A percentile compares a stretch with the other conserved stretches of the same genome.
These are phyloP conservation scores for Dexiosoma caninum DNA, from an alignment of 2,888 invertebrate genomes.

Conservation along the genomic window DNA sequence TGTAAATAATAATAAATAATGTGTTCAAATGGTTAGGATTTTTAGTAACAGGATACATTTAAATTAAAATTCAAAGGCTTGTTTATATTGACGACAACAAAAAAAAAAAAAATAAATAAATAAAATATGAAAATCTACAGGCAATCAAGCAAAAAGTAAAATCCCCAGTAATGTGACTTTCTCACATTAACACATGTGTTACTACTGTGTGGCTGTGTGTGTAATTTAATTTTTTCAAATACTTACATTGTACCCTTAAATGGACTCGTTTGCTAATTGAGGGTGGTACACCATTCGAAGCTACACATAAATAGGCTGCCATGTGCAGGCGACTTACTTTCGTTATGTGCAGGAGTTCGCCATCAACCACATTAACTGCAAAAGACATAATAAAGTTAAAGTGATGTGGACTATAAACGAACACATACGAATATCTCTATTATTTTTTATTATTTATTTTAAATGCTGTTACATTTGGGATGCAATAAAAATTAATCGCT, in stretches of 20 bases:
- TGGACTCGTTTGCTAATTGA: slow-evolving; percentile 91
- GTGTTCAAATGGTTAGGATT: background rate
- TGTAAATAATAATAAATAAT: too few relatives aligned
- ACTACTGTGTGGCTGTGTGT: background rate
- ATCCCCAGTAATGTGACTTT: too few relatives aligned
- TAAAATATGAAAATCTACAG: background rate
- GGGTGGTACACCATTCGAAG: slow-evolving; percentile 94
- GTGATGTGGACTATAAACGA: background rate
- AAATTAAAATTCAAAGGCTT: too few relatives aligned
- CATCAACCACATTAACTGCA: slow-evolving; percentile 90
- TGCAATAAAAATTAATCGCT: slow-evolving; percentile 45
- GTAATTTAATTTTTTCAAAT: slow-evolving; percentile 47
- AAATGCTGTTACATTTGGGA: slow-evolving; percentile 39
- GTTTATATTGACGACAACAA: too few relatives aligned
- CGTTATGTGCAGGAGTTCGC: slow-evolving; percentile 89
- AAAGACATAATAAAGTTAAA: slow-evolving; percentile 8
- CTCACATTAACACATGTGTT: background rate
- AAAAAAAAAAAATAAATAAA: background rate
- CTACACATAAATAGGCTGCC: slow-evolving; percentile 95
- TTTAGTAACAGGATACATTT: slow-evolving; percentile 13
- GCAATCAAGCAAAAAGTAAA: too few relatives aligned
- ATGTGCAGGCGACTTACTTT: slow-evolving; percentile 94
- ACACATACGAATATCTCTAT: too few relatives aligned
- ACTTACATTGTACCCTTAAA: slow-evolving; percentile 90
- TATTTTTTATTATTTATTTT: slow-evolving; percentile 6